Conservation (phyloP, 2,797 vertebrate species). For the Anguilla megastoma region DNA sequence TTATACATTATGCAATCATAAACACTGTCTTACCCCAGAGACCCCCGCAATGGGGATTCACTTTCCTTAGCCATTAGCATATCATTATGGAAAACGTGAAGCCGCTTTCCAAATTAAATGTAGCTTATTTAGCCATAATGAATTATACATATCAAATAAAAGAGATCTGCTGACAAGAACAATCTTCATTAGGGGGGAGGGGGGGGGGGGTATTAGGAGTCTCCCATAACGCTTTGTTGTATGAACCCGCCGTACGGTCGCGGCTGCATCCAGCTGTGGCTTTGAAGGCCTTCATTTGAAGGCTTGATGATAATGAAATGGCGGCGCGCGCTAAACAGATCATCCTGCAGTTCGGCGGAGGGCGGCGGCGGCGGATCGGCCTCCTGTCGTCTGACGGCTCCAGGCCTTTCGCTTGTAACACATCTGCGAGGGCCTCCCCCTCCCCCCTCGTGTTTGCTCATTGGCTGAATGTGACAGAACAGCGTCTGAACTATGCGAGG, state of each 20-base stretch:
- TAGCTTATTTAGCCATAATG: constrained; percentile 64
- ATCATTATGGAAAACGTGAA: constrained; percentile 62
- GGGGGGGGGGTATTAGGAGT: constrained; percentile 34
- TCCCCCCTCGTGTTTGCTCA: neutral
- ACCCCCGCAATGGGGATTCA: constrained; percentile 51
- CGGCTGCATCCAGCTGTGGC: neutral
- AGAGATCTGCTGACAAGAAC: constrained; percentile 49
- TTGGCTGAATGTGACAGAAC: constrained; percentile 16
- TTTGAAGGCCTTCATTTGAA: constrained; percentile 6
- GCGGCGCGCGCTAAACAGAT: constrained; percentile 26
- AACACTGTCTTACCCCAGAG: constrained; percentile 47
- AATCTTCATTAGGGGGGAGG: constrained; percentile 36
- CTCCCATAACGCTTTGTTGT: neutral
- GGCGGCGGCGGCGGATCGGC: neutral
- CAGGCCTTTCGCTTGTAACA: neutral
- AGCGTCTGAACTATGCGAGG: neutral
- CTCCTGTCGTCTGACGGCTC: constrained; percentile 25
- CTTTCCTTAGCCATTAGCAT: constrained; percentile 65
- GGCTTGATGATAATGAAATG: constrained; percentile 33
- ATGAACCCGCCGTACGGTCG: neutral
- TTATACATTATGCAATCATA: constrained; percentile 50
- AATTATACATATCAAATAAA: constrained; percentile 62
- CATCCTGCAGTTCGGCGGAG: constrained; percentile 9
- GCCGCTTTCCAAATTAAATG: constrained; percentile 69
- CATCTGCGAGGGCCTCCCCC: neutral